Conservation (phyloP, 2,113 vertebrate genomes). For the Toxotes jaculatrix region DNA sequence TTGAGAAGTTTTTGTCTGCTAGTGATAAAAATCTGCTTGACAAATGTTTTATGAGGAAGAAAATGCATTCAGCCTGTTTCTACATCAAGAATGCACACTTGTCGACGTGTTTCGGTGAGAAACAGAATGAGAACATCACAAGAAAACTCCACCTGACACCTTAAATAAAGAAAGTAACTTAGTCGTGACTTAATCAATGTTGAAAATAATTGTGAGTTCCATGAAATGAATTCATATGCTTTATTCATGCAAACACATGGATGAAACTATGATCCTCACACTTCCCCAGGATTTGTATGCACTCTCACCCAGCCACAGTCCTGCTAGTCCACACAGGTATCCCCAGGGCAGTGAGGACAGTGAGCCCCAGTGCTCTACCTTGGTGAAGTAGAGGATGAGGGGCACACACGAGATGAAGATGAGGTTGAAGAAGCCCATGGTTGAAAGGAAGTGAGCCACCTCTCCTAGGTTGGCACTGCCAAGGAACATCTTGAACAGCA, state of each 20-base stretch:
- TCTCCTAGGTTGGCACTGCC: conserved; percentile 97
- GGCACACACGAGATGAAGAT: conserved; percentile 97
- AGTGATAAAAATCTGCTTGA: neutral
- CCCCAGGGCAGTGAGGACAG: conserved; percentile 96
- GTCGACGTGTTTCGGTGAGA: too few species aligned
- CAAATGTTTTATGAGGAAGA: neutral
- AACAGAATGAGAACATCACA: too few species aligned
- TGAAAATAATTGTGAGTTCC: neutral
- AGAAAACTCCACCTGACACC: neutral
- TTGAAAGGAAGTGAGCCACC: conserved; percentile 96
- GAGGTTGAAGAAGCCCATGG: conserved; percentile 97
- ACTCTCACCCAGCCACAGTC: conserved; percentile 95
- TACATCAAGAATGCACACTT: neutral
- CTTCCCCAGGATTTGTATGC: neutral
- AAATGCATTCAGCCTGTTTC: neutral
- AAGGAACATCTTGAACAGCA: conserved; percentile 99
- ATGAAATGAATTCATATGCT: neutral
- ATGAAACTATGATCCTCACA: neutral
- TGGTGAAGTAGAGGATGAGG: conserved; percentile 95
- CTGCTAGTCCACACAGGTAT: conserved; percentile 95
- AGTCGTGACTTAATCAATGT: neutral
- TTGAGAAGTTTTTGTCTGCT: neutral
- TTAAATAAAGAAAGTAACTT: neutral
- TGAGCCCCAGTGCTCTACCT: conserved; percentile 96
- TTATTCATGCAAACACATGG: neutral